Conservation (phyloP, 2,113 vertebrate species). For the Sinocyclocheilus anshuiensis region DNA sequence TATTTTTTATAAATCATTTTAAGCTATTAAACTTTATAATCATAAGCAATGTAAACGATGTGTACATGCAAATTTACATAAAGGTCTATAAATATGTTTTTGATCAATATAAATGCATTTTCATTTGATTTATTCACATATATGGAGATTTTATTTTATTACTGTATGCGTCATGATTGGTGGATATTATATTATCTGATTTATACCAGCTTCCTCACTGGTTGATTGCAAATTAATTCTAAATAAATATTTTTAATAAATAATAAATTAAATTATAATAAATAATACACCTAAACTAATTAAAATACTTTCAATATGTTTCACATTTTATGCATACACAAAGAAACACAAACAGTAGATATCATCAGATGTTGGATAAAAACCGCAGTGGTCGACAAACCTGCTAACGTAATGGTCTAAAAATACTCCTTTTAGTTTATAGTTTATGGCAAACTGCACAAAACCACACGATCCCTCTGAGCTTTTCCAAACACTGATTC, state of each 20-base stretch:
- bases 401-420: not conserved
- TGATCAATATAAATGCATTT: not conserved
- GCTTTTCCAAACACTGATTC: slow-evolving; percentile 4
- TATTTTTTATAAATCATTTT: no score
- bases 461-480: not conserved
- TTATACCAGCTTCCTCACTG: no score
- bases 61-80: not conserved
- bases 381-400: not conserved
- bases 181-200: no score
- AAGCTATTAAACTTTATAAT: no score
- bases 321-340: not conserved
- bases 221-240: no score
- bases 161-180: not conserved
- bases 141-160: not conserved
- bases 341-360: not conserved
- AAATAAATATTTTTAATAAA: not conserved
- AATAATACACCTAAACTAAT: no score
- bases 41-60: not conserved
- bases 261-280: no score
- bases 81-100: no score
- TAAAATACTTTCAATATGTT: no score
- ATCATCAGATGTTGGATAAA: not conserved
- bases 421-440: slow-evolving; percentile 12
- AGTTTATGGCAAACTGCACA: not conserved
- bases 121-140: not conserved